phyloP scores from a whole-genome alignment of 2,888 invertebrate species.

The Mesoligia furuncula region DNA sequence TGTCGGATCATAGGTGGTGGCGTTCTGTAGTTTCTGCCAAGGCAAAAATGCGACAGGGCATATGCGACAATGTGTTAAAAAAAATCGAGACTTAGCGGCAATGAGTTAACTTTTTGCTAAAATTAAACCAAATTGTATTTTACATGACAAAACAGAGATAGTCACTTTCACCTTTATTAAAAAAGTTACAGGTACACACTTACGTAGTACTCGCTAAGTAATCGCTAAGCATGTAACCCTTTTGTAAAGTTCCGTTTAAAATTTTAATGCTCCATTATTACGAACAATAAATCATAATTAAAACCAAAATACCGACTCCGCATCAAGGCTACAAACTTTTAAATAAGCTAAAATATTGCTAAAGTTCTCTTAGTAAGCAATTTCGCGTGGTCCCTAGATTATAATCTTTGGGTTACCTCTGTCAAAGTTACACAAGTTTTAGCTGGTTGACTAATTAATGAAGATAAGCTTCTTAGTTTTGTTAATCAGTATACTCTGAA shows the following conservation, averaged over 20 bases:
- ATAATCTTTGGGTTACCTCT: conserved; percentile 40
- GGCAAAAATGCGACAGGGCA: too few species aligned
- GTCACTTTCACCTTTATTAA: neutral
- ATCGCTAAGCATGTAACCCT: neutral
- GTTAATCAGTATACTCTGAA: conserved; percentile 26
- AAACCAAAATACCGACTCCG: conserved; percentile 21
- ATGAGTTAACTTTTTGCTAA: neutral
- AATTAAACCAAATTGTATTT: neutral
- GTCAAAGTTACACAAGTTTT: conserved; percentile 36
- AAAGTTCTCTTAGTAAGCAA: conserved; percentile 41
- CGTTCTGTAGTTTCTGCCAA: neutral
- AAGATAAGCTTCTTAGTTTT: conserved; percentile 29
- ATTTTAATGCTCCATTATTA: neutral
- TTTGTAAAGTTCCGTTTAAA: neutral
- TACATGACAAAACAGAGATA: neutral
- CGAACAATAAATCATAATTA: conserved; percentile 34
- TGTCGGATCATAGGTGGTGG: neutral
- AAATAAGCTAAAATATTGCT: conserved; percentile 59
- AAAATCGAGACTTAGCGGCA: neutral
- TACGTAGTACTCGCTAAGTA: neutral
- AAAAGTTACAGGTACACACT: neutral
- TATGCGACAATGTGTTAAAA: too few species aligned
- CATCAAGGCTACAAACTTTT: conserved; percentile 35
- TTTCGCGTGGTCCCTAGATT: conserved; percentile 47
- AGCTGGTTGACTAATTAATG: conserved; percentile 39